A percentile compares a stretch with the other conserved stretches of the same genome.
phyloP scores from a whole-genome alignment of 2,113 vertebrate genomes.

The Hemiprocne comata region DNA sequence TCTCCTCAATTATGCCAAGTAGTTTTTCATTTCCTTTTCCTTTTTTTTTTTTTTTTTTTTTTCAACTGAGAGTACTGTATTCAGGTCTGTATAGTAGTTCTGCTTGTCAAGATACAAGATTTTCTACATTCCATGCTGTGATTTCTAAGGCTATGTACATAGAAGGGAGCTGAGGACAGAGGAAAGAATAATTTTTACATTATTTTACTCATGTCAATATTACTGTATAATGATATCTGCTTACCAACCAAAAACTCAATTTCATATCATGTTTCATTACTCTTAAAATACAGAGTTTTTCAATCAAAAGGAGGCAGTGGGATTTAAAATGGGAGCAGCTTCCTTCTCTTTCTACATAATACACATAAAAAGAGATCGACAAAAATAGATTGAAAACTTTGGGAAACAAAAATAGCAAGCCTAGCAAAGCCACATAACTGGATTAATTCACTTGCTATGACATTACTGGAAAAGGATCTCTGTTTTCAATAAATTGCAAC shows the following conservation, averaged over 20 bases:
- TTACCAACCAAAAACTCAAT: neutral
- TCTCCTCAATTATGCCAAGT: neutral
- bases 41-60: neutral
- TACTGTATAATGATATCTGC: neutral
- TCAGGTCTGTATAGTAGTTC: neutral
- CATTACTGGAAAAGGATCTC: slow-evolving; percentile 18
- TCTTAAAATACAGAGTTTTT: neutral
- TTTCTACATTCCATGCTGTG: neutral
- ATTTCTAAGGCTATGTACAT: neutral
- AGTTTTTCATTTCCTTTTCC: neutral
- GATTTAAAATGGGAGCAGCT: slow-evolving; percentile 6
- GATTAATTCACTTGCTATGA: slow-evolving; percentile 3
- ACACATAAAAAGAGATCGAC: neutral
- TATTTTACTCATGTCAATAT: neutral
- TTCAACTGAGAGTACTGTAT: neutral
- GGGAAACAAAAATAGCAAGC: slow-evolving; percentile 49
- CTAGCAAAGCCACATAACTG: slow-evolving; percentile 41
- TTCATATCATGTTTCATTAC: neutral
- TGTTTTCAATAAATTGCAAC: slow-evolving; percentile 7
- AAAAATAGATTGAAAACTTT: slow-evolving; percentile 42
- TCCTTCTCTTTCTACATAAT: neutral
- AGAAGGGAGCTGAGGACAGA: neutral
- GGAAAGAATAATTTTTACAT: neutral
- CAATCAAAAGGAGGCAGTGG: neutral
- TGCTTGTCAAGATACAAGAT: neutral